Evolutionary conservation across 2,113 vertebrate genomes (phyloP).

Genomic region (Anarrhichthys ocellatus): DNA sequence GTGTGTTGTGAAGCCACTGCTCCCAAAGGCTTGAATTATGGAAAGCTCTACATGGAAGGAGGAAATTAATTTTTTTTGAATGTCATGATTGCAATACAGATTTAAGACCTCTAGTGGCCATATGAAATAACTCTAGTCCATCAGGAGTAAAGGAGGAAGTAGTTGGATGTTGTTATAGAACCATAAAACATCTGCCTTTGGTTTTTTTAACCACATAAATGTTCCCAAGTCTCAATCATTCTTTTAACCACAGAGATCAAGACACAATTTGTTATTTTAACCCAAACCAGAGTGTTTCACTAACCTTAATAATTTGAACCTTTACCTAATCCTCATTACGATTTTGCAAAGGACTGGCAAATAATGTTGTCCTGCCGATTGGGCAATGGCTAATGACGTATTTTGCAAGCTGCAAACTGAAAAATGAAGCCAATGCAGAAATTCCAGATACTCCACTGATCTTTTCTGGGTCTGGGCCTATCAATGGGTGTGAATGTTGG

Average conservation of each 20-base stretch:
- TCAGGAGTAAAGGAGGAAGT: background rate
- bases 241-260: background rate
- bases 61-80: background rate
- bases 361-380: background rate
- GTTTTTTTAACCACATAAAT: background rate
- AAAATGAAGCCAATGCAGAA: no score
- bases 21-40: background rate
- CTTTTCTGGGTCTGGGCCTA: no score
- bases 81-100: background rate
- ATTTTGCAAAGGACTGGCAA: background rate
- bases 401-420: no score
- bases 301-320: background rate
- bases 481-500: no score
- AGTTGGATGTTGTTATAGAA: background rate
- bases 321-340: background rate
- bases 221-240: background rate
- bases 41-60: background rate
- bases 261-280: no score
- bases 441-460: background rate
- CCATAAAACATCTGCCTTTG: conserved; percentile 1
- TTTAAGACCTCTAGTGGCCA: background rate
- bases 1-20: background rate
- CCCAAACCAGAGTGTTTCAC: background rate
- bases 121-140: background rate
- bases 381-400: background rate